A percentile compares a stretch with the other conserved stretches of the same genome.
Evolutionary conservation across 2,888 invertebrate genomes (phyloP).

Genomic region (Drosophila hamatofila): DNA sequence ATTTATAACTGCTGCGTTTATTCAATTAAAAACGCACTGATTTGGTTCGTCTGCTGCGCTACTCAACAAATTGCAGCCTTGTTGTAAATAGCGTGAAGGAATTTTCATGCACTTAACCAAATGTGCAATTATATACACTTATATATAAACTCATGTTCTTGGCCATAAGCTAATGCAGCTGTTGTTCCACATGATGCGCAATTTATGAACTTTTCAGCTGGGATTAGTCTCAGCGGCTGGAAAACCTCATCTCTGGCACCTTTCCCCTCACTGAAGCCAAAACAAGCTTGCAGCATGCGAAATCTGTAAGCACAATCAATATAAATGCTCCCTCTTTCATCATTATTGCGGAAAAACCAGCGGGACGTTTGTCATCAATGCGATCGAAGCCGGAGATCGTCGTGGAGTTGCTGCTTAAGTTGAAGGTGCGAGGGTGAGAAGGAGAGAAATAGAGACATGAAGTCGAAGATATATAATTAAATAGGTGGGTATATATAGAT

Average conservation of each 20-base stretch:
- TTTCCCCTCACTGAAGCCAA: not conserved
- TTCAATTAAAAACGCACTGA: constrained; percentile 68
- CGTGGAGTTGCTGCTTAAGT: constrained; percentile 11
- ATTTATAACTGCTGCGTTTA: constrained; percentile 70
- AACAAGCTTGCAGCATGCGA: not conserved
- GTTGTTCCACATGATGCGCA: constrained; percentile 21
- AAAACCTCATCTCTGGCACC: constrained; percentile 1
- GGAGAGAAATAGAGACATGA: no score
- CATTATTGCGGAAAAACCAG: not conserved
- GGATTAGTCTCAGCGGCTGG: not conserved
- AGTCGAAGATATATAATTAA: no score
- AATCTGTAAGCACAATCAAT: constrained; percentile 1
- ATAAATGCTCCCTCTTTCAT: not conserved
- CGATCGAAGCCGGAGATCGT: constrained; percentile 1
- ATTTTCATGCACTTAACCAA: constrained; percentile 41
- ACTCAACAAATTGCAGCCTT: constrained; percentile 57
- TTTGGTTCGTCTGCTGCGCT: constrained; percentile 32
- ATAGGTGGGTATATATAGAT: no score
- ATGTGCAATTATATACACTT: constrained; percentile 19
- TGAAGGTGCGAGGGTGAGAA: no score
- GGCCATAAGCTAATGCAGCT: constrained; percentile 13
- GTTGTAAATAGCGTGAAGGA: constrained; percentile 39
- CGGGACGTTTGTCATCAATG: constrained; percentile 2
- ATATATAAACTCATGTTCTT: constrained; percentile 6
- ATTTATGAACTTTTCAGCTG: constrained; percentile 16